Conservation (phyloP, 1,140 invertebrate species). For the Scaptodrosophila lebanonensis region DNA sequence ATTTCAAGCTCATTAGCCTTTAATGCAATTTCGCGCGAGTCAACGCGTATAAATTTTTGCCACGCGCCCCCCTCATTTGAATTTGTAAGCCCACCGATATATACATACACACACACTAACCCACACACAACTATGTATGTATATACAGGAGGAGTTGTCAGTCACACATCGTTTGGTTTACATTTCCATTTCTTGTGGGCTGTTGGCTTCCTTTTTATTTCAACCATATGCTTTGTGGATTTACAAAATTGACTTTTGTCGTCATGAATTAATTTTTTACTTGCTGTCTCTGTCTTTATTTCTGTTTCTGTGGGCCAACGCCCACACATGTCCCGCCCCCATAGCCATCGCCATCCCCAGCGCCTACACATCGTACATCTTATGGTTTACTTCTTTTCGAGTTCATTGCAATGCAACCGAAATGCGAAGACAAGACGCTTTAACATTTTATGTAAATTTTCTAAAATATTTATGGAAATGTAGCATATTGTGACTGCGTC, state of each 20-base stretch:
- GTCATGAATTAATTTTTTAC: slow-evolving; percentile 68
- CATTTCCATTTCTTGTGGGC: slow-evolving; percentile 37
- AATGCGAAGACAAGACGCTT: slow-evolving; percentile 14
- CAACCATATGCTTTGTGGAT: slow-evolving; percentile 64
- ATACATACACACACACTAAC: background rate
- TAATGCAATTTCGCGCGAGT: slow-evolving; percentile 72
- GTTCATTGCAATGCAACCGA: slow-evolving; percentile 10
- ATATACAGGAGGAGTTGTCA: slow-evolving; percentile 7
- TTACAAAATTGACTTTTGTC: slow-evolving; percentile 68
- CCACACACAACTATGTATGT: background rate
- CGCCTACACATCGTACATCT: no score
- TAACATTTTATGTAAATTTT: slow-evolving; percentile 73
- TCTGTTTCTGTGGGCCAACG: background rate
- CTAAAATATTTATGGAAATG: slow-evolving; percentile 74
- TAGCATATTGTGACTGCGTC: slow-evolving; percentile 70
- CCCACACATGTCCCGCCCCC: no score
- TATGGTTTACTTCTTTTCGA: slow-evolving; percentile 34
- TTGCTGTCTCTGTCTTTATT: slow-evolving; percentile 6
- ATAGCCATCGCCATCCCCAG: no score
- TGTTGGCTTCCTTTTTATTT: slow-evolving; percentile 20
- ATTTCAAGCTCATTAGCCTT: slow-evolving; percentile 72
- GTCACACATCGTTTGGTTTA: slow-evolving; percentile 58
- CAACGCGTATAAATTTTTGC: slow-evolving; percentile 63
- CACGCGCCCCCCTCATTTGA: no score
- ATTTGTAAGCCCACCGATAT: background rate